Evolutionary conservation across 2,113 vertebrate species (phyloP), one percentile per base, ranked within the genome.

Genomic region (Cyprinodon brontotheroides): DNA sequence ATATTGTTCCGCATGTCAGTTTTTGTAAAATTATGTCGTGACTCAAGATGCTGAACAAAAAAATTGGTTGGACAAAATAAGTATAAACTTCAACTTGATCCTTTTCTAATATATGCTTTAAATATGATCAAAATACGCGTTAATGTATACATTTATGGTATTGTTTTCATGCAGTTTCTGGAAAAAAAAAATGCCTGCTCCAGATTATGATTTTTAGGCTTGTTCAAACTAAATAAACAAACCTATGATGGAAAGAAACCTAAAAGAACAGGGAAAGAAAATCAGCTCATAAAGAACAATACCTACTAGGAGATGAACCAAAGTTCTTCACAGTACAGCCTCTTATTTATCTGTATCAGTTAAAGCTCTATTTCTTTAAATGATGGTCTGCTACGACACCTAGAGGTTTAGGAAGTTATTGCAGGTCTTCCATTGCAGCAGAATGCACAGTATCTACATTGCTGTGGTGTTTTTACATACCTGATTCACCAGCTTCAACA

Each of bases 341-440:
- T 62, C 70, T 43, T 20, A 13, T 15, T 11, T 45, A 47, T 36
- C 11, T 4, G 10, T 37, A 5, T 11, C 41, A 4, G 29, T 5
- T 22, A 3, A 3, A 5, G 29, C 36, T 1, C 36, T 17, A 50
- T 13, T 61, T 37, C 38, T 53, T 53, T 3, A 83, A 80, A n/a
- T 67, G 4, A 57, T 74, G 83, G 53, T 67, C 29, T 82, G 57
- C 61, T 0, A 0, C 66, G 82, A 72, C 89, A 85, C 59, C 87
- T 79, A 65, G 82, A 68, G 87, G 86, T 63, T 0, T 75, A 40
- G 62, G 0, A 0, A 1, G n/a, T 47, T 39, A 89, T 59, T 87
- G 69, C 87, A 78, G 1, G 65, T 3, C 10, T 48, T 1, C 13
- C 11, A 8, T 45, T 36, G 40, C 38, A 22, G 40, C 2, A 40